Percentiles rank a stretch among this genome's conserved stretches.
Conservation (phyloP, 1,140 invertebrate genomes). For the Copidosoma floridanum region DNA sequence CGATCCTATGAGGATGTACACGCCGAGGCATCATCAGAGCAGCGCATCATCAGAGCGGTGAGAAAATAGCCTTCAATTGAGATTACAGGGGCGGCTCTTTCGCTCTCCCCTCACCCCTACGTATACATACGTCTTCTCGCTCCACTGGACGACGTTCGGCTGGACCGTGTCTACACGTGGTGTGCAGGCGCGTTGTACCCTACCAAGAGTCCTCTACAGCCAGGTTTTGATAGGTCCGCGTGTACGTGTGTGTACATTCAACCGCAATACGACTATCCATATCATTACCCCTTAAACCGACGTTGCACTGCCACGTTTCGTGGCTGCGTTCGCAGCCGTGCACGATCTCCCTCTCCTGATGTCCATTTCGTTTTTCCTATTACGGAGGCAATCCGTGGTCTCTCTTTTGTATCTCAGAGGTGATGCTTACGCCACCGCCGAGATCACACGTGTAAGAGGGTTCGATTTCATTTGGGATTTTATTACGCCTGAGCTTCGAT, state of each 20-base stretch:
- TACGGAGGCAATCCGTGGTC: not conserved
- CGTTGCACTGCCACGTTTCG: not conserved
- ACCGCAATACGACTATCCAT: slow-evolving; percentile 4
- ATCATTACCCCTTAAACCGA: slow-evolving; percentile 21
- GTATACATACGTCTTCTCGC: not conserved
- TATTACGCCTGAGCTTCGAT: too few species aligned
- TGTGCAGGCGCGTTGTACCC: too few species aligned
- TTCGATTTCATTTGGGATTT: too few species aligned
- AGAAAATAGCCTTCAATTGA: slow-evolving; percentile 60
- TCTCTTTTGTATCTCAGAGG: too few species aligned
- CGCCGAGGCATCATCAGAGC: slow-evolving; percentile 40
- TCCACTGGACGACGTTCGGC: not conserved
- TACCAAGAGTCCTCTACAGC: too few species aligned
- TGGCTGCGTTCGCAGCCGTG: too few species aligned
- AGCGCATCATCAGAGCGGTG: slow-evolving; percentile 57
- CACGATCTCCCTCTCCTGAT: too few species aligned
- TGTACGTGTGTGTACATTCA: not conserved
- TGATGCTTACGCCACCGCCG: too few species aligned
- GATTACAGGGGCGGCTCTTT: slow-evolving; percentile 56
- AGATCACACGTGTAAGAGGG: too few species aligned
- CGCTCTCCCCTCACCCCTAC: slow-evolving; percentile 23
- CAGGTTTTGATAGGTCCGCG: too few species aligned
- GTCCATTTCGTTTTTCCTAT: slow-evolving; percentile 18
- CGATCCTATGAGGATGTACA: slow-evolving; percentile 53
- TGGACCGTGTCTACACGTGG: not conserved